Evolutionary conservation across 2,113 vertebrate genomes (phyloP).

Genomic region (Plecturocebus donacophilus): DNA sequence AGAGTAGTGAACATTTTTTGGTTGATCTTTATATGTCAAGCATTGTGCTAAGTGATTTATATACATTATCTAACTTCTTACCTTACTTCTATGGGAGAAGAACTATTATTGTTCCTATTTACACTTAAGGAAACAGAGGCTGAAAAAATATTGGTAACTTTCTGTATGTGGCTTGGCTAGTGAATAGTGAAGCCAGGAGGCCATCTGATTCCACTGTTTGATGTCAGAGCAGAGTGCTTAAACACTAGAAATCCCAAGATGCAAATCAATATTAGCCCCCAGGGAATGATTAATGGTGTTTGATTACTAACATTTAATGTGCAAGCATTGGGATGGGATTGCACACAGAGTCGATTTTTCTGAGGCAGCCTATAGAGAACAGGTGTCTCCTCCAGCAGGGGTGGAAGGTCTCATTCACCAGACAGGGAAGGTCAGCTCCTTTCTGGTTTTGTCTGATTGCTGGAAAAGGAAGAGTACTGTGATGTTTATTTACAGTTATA

Average conservation of each 20-base stretch:
- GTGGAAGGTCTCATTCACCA: neutral
- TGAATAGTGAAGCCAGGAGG: neutral
- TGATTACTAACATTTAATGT: slow-evolving; percentile 51
- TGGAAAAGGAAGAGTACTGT: slow-evolving; percentile 1
- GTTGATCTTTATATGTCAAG: neutral
- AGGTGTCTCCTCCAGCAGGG: neutral
- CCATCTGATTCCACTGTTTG: neutral
- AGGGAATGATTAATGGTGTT: slow-evolving; percentile 36
- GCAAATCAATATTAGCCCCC: slow-evolving; percentile 33
- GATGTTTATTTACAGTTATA: slow-evolving; percentile 59
- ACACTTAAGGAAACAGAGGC: neutral
- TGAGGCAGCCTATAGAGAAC: neutral
- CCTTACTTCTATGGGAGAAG: neutral
- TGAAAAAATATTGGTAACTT: neutral
- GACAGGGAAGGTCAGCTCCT: slow-evolving; percentile 32
- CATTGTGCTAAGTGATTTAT: neutral
- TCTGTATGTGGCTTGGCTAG: neutral
- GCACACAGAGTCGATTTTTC: slow-evolving; percentile 23
- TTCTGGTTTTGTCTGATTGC: slow-evolving; percentile 32
- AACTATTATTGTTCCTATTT: neutral
- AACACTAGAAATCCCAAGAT: slow-evolving; percentile 46
- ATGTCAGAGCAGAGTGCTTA: slow-evolving; percentile 30
- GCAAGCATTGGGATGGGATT: neutral
- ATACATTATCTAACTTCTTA: neutral
- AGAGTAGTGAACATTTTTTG: neutral